These are phyloP conservation scores for Troides oblongomaculatus DNA, from an alignment of 2,888 invertebrate species.

Conservation along the genomic window DNA sequence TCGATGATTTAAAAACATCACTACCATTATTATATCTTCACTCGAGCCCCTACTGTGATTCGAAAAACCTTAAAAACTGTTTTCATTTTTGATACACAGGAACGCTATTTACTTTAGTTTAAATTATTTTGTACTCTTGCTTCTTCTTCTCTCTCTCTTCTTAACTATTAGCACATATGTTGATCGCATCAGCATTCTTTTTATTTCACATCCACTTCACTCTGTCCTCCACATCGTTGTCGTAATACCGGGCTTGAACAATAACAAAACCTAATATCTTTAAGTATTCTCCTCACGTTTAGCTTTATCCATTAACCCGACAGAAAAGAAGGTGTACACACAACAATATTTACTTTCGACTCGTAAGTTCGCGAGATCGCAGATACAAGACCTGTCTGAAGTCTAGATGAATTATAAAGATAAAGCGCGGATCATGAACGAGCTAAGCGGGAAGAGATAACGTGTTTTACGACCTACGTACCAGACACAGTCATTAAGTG, in stretches of 20 bases:
- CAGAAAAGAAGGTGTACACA: neutral
- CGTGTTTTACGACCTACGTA: slow-evolving; percentile 4
- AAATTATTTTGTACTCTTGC: too few species aligned
- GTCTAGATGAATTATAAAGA: slow-evolving; percentile 22
- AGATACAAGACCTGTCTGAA: slow-evolving; percentile 2
- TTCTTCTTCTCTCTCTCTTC: neutral
- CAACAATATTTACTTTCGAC: slow-evolving; percentile 3
- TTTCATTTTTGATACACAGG: too few species aligned
- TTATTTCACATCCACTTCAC: too few species aligned
- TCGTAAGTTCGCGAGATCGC: slow-evolving; percentile 7
- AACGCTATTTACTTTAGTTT: too few species aligned
- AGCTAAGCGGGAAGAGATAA: slow-evolving; percentile 4
- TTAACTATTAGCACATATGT: neutral
- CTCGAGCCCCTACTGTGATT: too few species aligned
- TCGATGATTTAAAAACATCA: too few species aligned
- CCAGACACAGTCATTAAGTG: slow-evolving; percentile 1
- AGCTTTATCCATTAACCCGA: neutral
- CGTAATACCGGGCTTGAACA: neutral
- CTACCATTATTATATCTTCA: too few species aligned
- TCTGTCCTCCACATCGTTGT: too few species aligned
- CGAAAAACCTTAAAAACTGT: too few species aligned
- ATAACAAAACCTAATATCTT: neutral
- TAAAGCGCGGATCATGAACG: slow-evolving; percentile 12
- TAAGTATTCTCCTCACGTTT: neutral
- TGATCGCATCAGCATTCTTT: too few species aligned